Evolutionary conservation across 2,797 vertebrate genomes (phyloP), one percentile per base, ranked within the genome.

Genomic region (Pipistrellus pipistrellus): DNA sequence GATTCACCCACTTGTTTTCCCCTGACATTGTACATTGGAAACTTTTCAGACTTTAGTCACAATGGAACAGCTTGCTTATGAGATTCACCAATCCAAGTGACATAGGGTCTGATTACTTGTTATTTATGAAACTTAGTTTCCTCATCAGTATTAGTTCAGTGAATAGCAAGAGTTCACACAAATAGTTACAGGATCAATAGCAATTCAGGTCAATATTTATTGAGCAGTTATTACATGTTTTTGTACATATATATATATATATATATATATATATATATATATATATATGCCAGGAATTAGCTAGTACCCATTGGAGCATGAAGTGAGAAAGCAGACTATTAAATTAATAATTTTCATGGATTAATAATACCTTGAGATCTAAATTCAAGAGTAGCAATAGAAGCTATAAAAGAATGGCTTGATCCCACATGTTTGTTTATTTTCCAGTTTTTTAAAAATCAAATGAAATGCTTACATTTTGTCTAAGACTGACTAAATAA

Each of bases 1-100:
- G 11, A 1, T 12, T 25, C 64, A 44, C 18, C 62, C 5, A 7
- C 25, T 80, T n/a, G 13, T 25, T 64, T 57, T 27, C 21, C n/a
- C 35, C 27, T 1, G 2, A 14, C 11, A 18, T 1, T 30, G 8
- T 5, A 1, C 48, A 68, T 38, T 1, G 10, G 68, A 57, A 30
- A 59, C 64, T 85, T 51, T 44, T 17, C 38, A 71, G 66, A 27
- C 51, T 87, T 68, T 64, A 20, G 8, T 76, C 32, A 23, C 20
- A 38, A 2, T 41, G 20, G 18, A 75, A 27, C 17, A 46, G 12
- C 57, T 75, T 32, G 8, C 5, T 35, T 41, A 81, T 66, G 23
- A 23, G 88, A 80, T 9, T 13, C 41, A 62, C 6, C 30, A n/a
- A 20, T 3, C 25, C 1, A 1, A 46, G 69, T 71, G 35, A 30